Conservation (phyloP, 1,140 invertebrate species). For the Bombus breviceps region DNA sequence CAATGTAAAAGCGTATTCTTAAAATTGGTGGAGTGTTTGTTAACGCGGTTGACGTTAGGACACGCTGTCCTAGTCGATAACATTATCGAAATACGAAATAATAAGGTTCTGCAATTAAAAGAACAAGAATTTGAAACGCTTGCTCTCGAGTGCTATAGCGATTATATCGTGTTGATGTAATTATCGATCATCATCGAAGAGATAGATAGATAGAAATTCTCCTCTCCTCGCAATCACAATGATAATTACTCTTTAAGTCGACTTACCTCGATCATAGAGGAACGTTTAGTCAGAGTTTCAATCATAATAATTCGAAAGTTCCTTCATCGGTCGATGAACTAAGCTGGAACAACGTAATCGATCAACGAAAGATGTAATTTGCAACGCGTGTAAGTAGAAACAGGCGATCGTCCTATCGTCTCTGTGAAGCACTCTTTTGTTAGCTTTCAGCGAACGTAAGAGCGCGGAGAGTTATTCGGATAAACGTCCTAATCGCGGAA, state of each 20-base stretch:
- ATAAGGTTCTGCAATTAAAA: no score
- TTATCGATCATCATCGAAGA: neutral
- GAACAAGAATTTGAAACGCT: no score
- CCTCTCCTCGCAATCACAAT: no score
- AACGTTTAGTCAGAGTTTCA: neutral
- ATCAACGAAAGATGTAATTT: neutral
- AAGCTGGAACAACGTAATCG: neutral
- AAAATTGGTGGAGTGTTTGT: no score
- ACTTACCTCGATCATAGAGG: neutral
- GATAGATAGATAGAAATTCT: neutral
- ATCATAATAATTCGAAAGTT: neutral
- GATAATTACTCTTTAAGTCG: neutral
- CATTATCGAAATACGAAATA: no score
- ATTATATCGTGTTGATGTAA: no score
- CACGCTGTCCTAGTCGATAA: no score
- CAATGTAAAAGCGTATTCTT: no score
- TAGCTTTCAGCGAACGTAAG: neutral
- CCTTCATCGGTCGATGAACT: neutral
- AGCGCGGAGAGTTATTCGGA: neutral
- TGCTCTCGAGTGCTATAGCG: no score
- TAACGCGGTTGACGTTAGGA: no score
- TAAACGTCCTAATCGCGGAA: constrained; percentile 8
- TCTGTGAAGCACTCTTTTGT: no score
- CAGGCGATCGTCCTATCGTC: neutral
- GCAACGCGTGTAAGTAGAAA: neutral